Percentiles rank a stretch among this genome's conserved stretches.
These are phyloP conservation scores for Mareca penelope DNA, from an alignment of 2,797 vertebrate genomes.

Conservation along the genomic window DNA sequence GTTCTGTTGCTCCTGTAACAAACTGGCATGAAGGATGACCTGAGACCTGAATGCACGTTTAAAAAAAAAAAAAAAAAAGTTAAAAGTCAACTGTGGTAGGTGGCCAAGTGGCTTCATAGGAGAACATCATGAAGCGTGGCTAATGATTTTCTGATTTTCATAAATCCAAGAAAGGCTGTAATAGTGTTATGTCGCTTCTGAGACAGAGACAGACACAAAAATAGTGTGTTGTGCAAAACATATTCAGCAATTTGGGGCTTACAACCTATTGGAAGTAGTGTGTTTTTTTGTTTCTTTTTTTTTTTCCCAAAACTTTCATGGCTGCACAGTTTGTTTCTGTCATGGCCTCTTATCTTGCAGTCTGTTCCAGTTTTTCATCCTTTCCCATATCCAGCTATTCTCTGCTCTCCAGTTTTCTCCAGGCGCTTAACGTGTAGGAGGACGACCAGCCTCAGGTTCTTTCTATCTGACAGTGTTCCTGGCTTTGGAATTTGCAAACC, in stretches of 20 bases:
- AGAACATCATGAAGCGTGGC: background rate
- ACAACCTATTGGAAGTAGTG: background rate
- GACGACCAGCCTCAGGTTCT: background rate
- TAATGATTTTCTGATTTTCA: background rate
- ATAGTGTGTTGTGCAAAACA: background rate
- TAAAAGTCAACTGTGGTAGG: background rate
- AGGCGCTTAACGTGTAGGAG: background rate
- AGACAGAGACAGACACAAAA: background rate
- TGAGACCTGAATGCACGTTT: background rate
- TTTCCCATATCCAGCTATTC: background rate
- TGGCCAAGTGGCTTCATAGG: background rate
- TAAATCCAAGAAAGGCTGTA: background rate
- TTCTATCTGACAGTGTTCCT: background rate
- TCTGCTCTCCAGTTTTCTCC: background rate
- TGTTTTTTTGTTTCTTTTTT: background rate
- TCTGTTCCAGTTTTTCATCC: background rate
- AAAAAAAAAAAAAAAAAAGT: background rate
- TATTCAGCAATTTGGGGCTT: background rate
- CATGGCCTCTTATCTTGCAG: background rate
- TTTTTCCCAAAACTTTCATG: background rate
- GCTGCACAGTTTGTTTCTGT: background rate
- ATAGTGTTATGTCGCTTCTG: background rate
- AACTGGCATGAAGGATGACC: background rate
- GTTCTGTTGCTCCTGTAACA: background rate
- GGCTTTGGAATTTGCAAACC: background rate